phyloP scores from a whole-genome alignment of 2,797 vertebrate genomes.

The Diplodus puntazzo region DNA sequence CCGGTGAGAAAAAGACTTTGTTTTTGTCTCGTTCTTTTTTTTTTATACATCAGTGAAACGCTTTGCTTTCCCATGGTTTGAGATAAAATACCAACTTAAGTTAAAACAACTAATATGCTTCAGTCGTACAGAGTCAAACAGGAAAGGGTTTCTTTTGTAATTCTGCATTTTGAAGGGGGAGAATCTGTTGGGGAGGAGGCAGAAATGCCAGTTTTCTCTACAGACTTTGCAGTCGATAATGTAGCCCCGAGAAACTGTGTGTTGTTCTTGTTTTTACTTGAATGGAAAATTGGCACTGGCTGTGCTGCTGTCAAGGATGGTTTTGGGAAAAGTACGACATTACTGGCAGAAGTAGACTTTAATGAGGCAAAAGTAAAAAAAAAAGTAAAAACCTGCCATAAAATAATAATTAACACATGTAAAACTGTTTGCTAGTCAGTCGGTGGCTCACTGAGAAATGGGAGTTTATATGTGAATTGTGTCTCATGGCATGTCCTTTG shows the following conservation, averaged over 20 bases:
- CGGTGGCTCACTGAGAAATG: background rate
- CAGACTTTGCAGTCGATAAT: background rate
- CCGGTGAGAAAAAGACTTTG: slow-evolving; percentile 82
- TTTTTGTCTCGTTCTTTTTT: background rate
- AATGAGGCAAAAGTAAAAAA: background rate
- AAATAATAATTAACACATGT: background rate
- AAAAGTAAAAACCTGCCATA: background rate
- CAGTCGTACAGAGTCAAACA: background rate
- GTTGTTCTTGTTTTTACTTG: background rate
- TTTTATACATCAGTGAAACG: background rate
- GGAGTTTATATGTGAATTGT: background rate
- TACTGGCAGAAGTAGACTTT: too few species aligned
- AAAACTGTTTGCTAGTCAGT: background rate
- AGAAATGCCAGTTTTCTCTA: background rate
- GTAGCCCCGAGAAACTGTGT: background rate
- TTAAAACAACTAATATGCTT: background rate
- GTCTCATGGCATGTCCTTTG: background rate
- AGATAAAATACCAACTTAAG: background rate
- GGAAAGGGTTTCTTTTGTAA: background rate
- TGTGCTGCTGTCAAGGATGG: background rate
- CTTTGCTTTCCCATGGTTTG: background rate
- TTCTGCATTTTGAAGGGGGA: background rate
- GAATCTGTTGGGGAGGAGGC: background rate
- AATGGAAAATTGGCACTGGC: background rate
- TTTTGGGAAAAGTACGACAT: background rate